Base-by-base conservation (phyloP, 1,140 invertebrate species). In the Panagrolaimus sp. region DNA sequence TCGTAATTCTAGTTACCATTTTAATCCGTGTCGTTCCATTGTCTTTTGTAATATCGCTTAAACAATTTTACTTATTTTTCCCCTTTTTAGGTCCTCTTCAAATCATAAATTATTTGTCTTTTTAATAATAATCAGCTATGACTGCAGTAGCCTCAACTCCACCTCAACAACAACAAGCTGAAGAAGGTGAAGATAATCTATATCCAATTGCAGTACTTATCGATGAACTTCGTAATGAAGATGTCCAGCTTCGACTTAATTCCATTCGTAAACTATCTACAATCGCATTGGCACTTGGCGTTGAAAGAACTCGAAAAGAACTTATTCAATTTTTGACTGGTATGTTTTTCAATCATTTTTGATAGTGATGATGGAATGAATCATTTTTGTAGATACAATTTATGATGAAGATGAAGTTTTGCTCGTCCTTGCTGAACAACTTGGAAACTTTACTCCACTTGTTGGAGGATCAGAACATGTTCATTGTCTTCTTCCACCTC, bases 371-470 rank as follows among this genome's bases (percentile, higher is more conserved):
- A 12, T 44, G 28, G 9, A 10, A 47, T 67, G n/a, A n/a, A 64
- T 15, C 15, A 0, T 26, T n/a, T 75, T 74, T 83, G 21, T 71
- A 87, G 96, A 99, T 84, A 98, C 96, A 15, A 97, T 99, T 76
- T 98, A 98, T 83, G 96, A 99, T 88, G 96, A 99, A 80, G 96
- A 99, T 87, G 96, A 99, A 87, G 96, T 99, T 12, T 86, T 99
- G 7, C 84, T 98, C 71, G 95, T 94, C 4, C 86, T 98, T 63
- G 96, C 96, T n/a, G 95, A 98, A 86, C 96, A 99, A 85, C 86
- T 99, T 46, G 96, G 96, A 79, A 90, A 90, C 72, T 95, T 95
- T 82, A 94, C 91, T 70, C 89, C 88, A 45, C 87, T 98, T 55
- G 94, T 99, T 70, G 96, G 96, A 65, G 96, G 96, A 8, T 89